Evolutionary conservation across 2,888 invertebrate species (phyloP), one percentile per base, ranked within the genome.

Genomic region (Drosophila picticornis): DNA sequence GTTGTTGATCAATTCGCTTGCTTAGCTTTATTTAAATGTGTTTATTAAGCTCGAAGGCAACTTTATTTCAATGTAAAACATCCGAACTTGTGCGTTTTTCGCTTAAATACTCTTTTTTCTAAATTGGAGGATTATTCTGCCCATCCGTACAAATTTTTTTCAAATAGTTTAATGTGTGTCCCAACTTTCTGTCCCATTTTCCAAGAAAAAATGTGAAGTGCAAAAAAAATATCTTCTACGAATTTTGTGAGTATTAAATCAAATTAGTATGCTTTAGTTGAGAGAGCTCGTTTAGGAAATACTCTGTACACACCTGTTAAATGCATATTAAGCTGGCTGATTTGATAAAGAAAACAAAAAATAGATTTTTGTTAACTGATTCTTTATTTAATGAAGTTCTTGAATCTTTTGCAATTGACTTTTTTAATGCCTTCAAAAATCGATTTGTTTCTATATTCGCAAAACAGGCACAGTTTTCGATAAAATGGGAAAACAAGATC

Each of bases 1-100:
- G 69, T 70, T 88, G 77, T 73, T 79, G 89, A 89, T 84, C 86
- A 87, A 89, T 88, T 88, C 81, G 90, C 81, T 85, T 83, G 90
- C 77, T 87, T 82, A 80, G 72, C 76, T 81, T 77, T 77, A 86
- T 89, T 80, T 75, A 69, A 84, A 88, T 79, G 56, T 81, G 69
- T 85, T 83, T 83, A 80, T 88, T 88, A 56, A 68, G 72, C 76
- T 69, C 60, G 68, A 84, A 84, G 88, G 70, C 75, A 70, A 53
- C 51, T 62, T 52, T 51, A n/a, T 65, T 57, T 50, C 65, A 63
- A 56, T 59, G 53, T 22, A 81, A 75, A 57, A 58, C 50, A 40
- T 46, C 58, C 48, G 68, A 74, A 72, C 27, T 32, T 68, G 43
- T 32, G 36, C 22, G 36, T 48, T 55, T 65, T 50, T 32, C 16